Base-by-base conservation (phyloP, 2,797 vertebrate genomes). In the Phoeniculus purpureus region DNA sequence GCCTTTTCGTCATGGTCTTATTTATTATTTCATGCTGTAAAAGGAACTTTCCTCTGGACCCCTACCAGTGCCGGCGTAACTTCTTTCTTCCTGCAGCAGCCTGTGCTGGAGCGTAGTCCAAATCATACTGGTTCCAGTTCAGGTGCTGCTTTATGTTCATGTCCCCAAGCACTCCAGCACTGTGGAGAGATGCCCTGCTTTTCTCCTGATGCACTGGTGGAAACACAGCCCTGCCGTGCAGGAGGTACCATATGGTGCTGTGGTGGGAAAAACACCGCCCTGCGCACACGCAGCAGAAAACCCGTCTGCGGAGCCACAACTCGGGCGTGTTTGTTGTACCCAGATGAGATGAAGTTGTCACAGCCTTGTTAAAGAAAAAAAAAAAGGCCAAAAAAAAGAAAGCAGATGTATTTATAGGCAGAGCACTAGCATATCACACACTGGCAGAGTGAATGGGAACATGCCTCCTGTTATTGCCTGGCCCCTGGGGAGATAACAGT, bases 381-480 rank as follows among this genome's bases (percentile, higher is more conserved):
- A 6, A 29, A 19, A 29, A 10, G 4, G 9, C 7, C 3, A 14
- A 31, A 20, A 1, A 2, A 43, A 68, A 79, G 85, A 70, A 52
- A 60, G 18, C 84, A 62, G 82, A 71, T 81, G 77, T 95, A 93
- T 92, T 92, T 95, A 87, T 93, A 94, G 92, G 62, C 73, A 89
- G 81, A 93, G 82, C 84, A 71, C 59, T 78, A 60, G 73, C 50
- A 16, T 85, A 92, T 93, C 92, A n/a, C 88, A 92, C 75, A 78
- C 76, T 83, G 86, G 85, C 62, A 80, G 86, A 81, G 66, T 92
- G 88, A 94, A 94, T 95, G 85, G 87, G 84, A 94, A 85, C 92
- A 83, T 93, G 84, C 81, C 90, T 95, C 70, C 81, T 93, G 73
- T 87, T 95, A 93, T 91, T 94, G 95, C 93, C 84, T 94, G 89